These are phyloP conservation scores for Lasioglossum vierecki DNA, from an alignment of 2,888 invertebrate species.

Conservation along the genomic window DNA sequence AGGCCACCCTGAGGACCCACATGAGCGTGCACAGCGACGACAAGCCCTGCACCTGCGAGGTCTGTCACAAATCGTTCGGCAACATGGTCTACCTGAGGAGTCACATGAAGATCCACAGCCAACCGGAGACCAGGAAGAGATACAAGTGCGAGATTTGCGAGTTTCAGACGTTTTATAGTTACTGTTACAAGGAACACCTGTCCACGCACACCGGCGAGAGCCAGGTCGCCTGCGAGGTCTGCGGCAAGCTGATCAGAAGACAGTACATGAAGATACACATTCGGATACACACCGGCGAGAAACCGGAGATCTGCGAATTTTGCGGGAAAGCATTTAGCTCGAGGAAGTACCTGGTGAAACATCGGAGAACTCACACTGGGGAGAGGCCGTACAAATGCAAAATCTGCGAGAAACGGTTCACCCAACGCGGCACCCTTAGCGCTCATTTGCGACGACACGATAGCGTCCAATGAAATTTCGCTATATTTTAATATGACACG, in stretches of 20 bases:
- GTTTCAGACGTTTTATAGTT: conserved; percentile 83
- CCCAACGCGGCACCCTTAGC: conserved; percentile 78
- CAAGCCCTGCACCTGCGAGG: conserved; percentile 72
- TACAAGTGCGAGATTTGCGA: conserved; percentile 85
- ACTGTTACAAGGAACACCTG: conserved; percentile 82
- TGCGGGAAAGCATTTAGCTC: conserved; percentile 77
- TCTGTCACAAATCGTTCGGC: conserved; percentile 84
- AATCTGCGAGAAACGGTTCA: conserved; percentile 80
- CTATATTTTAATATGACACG: no score
- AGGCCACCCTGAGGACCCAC: conserved; percentile 77
- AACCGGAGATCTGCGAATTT: conserved; percentile 77
- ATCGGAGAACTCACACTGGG: conserved; percentile 75
- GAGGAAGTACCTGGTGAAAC: conserved; percentile 74
- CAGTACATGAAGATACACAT: conserved; percentile 76
- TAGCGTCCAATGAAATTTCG: conserved; percentile 26
- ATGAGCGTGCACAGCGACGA: conserved; percentile 77
- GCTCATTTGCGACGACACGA: conserved; percentile 76
- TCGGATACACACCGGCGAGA: conserved; percentile 77
- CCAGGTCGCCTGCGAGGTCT: conserved; percentile 81
- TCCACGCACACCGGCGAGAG: conserved; percentile 82
- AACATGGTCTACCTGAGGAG: conserved; percentile 85
- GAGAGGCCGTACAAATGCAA: conserved; percentile 78
- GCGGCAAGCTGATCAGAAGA: conserved; percentile 80
- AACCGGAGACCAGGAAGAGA: conserved; percentile 83
- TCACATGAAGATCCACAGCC: conserved; percentile 80